Evolutionary conservation across 1,140 invertebrate genomes (phyloP).

Genomic region (Aphelenchoides avenae): DNA sequence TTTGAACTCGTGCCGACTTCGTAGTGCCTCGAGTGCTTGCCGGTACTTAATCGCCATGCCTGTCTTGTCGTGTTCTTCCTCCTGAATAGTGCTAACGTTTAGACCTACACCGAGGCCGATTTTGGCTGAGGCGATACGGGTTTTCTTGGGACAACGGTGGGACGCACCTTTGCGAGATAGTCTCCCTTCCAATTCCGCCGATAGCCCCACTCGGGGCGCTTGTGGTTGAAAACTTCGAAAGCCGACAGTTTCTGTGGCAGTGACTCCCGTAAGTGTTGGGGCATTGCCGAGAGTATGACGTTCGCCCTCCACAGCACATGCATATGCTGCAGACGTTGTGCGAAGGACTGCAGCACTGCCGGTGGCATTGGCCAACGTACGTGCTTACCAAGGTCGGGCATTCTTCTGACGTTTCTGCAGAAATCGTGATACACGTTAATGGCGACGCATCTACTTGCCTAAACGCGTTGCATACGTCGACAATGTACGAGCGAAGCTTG

Average conservation of each 20-base stretch:
- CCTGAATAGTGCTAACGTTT: no score
- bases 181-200: constrained; percentile 82
- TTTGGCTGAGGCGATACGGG: no score
- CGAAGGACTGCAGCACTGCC: constrained; percentile 66
- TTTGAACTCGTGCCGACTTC: constrained; percentile 66
- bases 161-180: constrained; percentile 69
- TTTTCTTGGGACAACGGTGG: no score
- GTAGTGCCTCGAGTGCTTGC: constrained; percentile 71
- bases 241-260: constrained; percentile 76
- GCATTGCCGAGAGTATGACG: constrained; percentile 77
- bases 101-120: no score
- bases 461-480: constrained; percentile 68
- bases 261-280: constrained; percentile 77
- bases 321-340: constrained; percentile 63
- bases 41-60: constrained; percentile 70
- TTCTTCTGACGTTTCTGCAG: constrained; percentile 37
- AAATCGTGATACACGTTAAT: no score
- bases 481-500: constrained; percentile 76
- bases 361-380: constrained; percentile 76
- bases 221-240: constrained; percentile 71
- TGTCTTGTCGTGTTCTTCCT: constrained; percentile 77
- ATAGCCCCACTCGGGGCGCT: constrained; percentile 76
- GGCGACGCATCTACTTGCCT: constrained; percentile 57
- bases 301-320: constrained; percentile 77
- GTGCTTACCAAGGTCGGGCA: constrained; percentile 71